Evolutionary conservation across 2,797 vertebrate species (phyloP), one percentile per base, ranked within the genome.

Genomic region (Thalassophryne amazonica): DNA sequence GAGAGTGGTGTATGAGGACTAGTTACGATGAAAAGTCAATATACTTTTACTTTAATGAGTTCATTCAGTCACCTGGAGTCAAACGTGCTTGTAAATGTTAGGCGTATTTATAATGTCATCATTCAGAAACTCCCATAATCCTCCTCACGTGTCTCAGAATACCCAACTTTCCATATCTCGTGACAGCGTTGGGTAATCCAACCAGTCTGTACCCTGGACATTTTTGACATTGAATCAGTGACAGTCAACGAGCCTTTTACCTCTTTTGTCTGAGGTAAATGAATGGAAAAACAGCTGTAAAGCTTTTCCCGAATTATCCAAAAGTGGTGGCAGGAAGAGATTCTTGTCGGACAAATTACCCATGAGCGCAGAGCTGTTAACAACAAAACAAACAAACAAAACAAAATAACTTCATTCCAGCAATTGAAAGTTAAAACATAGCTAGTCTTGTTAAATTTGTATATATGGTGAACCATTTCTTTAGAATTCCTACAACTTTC

Each of bases 211-310:
- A 0, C 18, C 4, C 19, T 1, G 1, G 4, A 27, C 7, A 12
- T 32, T 29, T 41, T 6, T 16, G 18, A 50, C 32, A 20, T n/a
- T n/a, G n/a, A n/a, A n/a, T n/a, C n/a, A n/a, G n/a, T n/a, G n/a
- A n/a, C n/a, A n/a, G n/a, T n/a, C n/a, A n/a, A n/a, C n/a, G n/a
- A n/a, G n/a, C 47, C 51, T 52, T 61, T 67, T 40, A 69, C 60
- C 12, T 23, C 27, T 30, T 28, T 34, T 53, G 31, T 60, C 8
- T 29, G 30, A 5, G 29, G 17, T 6, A 22, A 21, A 49, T 37
- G 45, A 28, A 36, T 36, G 61, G 47, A 72, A 68, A n/a, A 79
- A 52, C 45, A 47, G 47, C 11, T 7, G 23, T 46, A 11, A 51
- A 18, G 39, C 28, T 28, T 83, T 76, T 57, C 60, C 39, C 43